phyloP scores from a whole-genome alignment of 2,797 vertebrate species.

The Fundulus diaphanus region DNA sequence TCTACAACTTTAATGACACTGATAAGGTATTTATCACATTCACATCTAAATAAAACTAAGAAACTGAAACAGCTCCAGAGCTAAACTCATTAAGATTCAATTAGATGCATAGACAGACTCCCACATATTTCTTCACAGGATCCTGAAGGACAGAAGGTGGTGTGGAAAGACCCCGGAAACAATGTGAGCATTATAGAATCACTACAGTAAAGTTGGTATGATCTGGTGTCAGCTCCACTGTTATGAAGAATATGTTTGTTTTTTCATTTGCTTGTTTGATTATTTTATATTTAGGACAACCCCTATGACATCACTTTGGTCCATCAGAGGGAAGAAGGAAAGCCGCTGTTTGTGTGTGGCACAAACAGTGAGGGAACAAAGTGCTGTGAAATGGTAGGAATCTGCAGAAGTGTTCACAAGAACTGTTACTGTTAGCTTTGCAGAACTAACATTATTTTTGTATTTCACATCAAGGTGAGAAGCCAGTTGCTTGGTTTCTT shows the following conservation, averaged over 20 bases:
- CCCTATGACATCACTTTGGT: conserved; percentile 52
- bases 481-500: background rate
- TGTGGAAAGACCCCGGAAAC: background rate
- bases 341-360: conserved; percentile 61
- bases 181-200: conserved; percentile 9
- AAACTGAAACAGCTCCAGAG: accelerated
- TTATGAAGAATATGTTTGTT: background rate
- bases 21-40: background rate
- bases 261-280: too few relatives aligned
- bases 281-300: conserved; percentile 61
- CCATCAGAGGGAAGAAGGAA: conserved; percentile 17
- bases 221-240: accelerated
- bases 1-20: conserved; percentile 34
- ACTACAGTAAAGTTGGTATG: accelerated
- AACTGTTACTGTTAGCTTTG: background rate
- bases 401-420: background rate
- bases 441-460: background rate
- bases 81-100: background rate
- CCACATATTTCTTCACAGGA: conserved; percentile 24
- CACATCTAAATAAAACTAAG: background rate
- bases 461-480: background rate
- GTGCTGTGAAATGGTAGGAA: conserved; percentile 73
- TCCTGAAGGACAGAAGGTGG: background rate
- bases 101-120: background rate
- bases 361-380: accelerated